Evolutionary conservation across 1,140 invertebrate genomes (phyloP).

Genomic region (Bicyclus anynana): DNA sequence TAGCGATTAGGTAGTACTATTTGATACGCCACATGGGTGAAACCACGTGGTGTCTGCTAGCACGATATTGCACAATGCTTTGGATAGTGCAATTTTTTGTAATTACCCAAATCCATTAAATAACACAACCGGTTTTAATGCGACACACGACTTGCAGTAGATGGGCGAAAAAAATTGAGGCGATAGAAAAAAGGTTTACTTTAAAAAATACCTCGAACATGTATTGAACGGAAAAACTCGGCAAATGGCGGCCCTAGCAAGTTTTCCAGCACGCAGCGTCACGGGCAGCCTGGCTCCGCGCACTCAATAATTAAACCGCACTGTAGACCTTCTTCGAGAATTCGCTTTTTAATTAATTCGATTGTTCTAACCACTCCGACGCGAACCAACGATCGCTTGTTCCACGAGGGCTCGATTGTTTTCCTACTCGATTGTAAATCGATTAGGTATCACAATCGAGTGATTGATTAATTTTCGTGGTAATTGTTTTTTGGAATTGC

Average conservation of each 20-base stretch:
- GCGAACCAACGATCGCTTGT: constrained; percentile 3
- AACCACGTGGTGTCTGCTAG: no score
- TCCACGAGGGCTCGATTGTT: constrained; percentile 14
- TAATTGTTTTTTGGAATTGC: not conserved
- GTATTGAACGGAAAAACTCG: no score
- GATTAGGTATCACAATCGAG: not conserved
- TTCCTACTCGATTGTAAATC: not conserved
- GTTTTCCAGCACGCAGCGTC: constrained; percentile 42
- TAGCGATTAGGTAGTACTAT: no score
- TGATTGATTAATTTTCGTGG: not conserved
- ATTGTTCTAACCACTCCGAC: constrained; percentile 39
- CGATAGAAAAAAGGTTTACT: no score
- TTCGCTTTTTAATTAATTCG: constrained; percentile 56
- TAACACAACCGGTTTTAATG: no score
- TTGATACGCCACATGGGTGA: no score
- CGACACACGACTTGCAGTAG: no score
- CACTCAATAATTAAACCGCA: constrained; percentile 54
- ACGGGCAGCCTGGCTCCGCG: constrained; percentile 31
- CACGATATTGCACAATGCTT: no score
- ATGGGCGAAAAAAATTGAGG: no score
- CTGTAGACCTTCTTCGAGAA: constrained; percentile 37
- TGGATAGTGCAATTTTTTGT: no score
- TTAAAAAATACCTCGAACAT: no score
- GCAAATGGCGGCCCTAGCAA: constrained; percentile 27
- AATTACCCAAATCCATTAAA: no score